Base-by-base conservation (phyloP, 2,113 vertebrate genomes). In the Thinocorus orbignyianus region DNA sequence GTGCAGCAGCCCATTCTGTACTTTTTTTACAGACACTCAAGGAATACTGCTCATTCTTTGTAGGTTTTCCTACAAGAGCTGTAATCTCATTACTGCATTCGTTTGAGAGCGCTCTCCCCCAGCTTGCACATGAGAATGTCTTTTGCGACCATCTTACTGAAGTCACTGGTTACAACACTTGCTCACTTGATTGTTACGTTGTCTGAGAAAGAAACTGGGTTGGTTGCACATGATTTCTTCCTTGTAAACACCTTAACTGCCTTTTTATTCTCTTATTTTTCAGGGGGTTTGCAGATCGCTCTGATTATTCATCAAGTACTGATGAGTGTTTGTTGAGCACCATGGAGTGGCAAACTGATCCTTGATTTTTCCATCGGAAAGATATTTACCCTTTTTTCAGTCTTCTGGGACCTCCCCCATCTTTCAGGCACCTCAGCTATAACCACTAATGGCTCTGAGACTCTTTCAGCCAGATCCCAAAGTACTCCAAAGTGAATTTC, bases 141-240 rank as follows among this genome's bases (percentile, higher is more conserved):
- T 16, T 76, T 86, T 79, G 35, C 1, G 4, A 55, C 61, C 46
- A 5, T 44, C 70, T 48, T 52, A n/a, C 54, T 82, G n/a, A 81
- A 72, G 58, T 55, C 26, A 17, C 17, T 49, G 1, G 0, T 62
- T 57, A 42, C 0, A 0, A 6, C 39, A 35, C 42, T 78, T 86
- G 48, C 64, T 90, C 65, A 68, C 72, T 68, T 66, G 23, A 15
- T 76, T 68, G 16, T 80, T 66, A 35, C 26, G 28, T 46, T 83
- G 49, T 62, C 77, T 85, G n/a, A 88, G 42, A 64, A 93, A 77
- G 86, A 81, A 93, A 70, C 31, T 19, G 44, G 55, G 52, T 71
- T 91, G 76, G n/a, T 81, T 92, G 65, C 86, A 92, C 69, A 66
- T 0, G 4, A 71, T 76, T 93, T 96, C 44, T 76, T 91, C 39